Evolutionary conservation across 2,888 invertebrate genomes (phyloP).

Genomic region (Trichogramma dendrolimi): DNA sequence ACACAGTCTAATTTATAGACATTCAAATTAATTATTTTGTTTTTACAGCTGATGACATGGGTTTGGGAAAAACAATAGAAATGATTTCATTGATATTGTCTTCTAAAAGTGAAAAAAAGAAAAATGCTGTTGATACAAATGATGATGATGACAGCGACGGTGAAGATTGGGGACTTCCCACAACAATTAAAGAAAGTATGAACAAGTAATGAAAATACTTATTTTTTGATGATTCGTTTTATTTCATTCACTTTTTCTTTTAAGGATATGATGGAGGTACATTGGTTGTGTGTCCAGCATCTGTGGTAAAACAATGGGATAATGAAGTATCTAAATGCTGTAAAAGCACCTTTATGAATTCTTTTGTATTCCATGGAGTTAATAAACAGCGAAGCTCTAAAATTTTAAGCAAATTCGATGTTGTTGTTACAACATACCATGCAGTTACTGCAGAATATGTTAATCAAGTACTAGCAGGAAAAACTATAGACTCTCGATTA

Average conservation of each 20-base stretch:
- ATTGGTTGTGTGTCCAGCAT: constrained; percentile 87
- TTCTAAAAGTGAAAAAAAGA: constrained; percentile 56
- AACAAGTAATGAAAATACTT: neutral
- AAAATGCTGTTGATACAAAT: constrained; percentile 42
- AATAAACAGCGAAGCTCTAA: constrained; percentile 58
- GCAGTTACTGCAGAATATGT: constrained; percentile 54
- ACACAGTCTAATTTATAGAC: neutral
- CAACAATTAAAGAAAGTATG: neutral
- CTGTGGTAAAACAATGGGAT: constrained; percentile 86
- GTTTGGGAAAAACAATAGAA: constrained; percentile 72
- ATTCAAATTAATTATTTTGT: neutral
- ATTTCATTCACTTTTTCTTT: constrained; percentile 44
- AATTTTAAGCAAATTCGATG: constrained; percentile 65
- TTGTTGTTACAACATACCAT: constrained; percentile 87
- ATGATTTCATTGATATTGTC: constrained; percentile 68
- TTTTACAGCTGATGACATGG: constrained; percentile 66
- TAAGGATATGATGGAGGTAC: constrained; percentile 60
- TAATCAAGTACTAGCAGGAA: neutral
- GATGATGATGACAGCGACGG: constrained; percentile 40
- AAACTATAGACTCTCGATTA: constrained; percentile 8
- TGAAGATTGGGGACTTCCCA: constrained; percentile 2
- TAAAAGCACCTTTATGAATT: constrained; percentile 58
- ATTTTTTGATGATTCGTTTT: neutral
- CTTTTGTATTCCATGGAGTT: constrained; percentile 71
- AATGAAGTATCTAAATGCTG: constrained; percentile 68